Base-by-base conservation (phyloP, 2,113 vertebrate genomes). In the Limanda limanda region DNA sequence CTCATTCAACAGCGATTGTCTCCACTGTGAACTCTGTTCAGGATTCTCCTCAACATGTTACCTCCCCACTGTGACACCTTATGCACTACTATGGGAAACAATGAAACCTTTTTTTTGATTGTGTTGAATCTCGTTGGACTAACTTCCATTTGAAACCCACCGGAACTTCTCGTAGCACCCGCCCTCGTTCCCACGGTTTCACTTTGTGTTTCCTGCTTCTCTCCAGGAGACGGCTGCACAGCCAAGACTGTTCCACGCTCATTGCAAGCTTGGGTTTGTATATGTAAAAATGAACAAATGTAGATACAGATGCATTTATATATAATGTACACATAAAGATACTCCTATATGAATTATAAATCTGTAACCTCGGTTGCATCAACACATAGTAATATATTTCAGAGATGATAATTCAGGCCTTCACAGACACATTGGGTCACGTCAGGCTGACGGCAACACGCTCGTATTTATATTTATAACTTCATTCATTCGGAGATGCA, bases 251-350 rank as follows among this genome's bases (percentile, higher is more conserved):
- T 58, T 52, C 56, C 69, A 51, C 4, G 74, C 85, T 79, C 59
- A 69, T 81, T 70, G 70, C 66, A 76, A 75, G 83, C 69, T 76
- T 74, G 74, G 71, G 74, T 91, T 89, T 91, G 59, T 88, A 83
- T 80, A 68, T 91, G 86, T 89, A 92, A 58, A 91, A 83, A 87
- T 90, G 79, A 90, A 90, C 85, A 88, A 87, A 92, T 91, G 90
- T 92, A 92, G 86, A 92, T 92, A 91, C 77, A 90, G 84, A 91
- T 81, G 77, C 82, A 81, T 91, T 7, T 31, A 31, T 31, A 31
- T 31, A 31, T 31, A 88, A 59, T 85, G 84, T 88, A 88, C 79
- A 91, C 83, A 81, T 69, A 76, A 85, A 89, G 68, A 86, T 81
- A 71, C 48, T 68, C 71, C 79, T 86, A 85, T 90, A 87, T 86